Percentiles rank a stretch among this genome's conserved stretches.
These are phyloP conservation scores for Xestia sexstrigata DNA, from an alignment of 2,888 invertebrate genomes.

Conservation along the genomic window DNA sequence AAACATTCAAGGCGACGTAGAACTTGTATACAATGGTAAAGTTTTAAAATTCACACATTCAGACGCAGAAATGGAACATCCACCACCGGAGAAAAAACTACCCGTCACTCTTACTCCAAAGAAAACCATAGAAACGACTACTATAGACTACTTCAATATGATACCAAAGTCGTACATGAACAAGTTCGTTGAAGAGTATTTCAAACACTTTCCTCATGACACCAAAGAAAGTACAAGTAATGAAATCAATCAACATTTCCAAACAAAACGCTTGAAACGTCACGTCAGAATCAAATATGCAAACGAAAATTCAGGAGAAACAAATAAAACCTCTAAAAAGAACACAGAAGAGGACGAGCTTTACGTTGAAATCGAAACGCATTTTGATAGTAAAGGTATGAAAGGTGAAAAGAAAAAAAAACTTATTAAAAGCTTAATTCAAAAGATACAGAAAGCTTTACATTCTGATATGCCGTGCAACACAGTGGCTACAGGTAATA, in stretches of 20 bases:
- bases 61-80: slow-evolving; percentile 23
- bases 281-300: slow-evolving; percentile 78
- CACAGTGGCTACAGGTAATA: not conserved
- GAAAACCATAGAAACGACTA: slow-evolving; percentile 14
- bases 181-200: slow-evolving; percentile 73
- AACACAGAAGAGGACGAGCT: slow-evolving; percentile 81
- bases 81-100: slow-evolving; percentile 12
- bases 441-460: slow-evolving; percentile 85
- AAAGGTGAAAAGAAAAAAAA: slow-evolving; percentile 84
- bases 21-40: slow-evolving; percentile 82
- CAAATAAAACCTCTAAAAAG: slow-evolving; percentile 59
- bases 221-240: slow-evolving; percentile 36
- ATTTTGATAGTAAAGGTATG: slow-evolving; percentile 83
- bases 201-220: slow-evolving; percentile 65
- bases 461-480: slow-evolving; percentile 70
- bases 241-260: slow-evolving; percentile 40
- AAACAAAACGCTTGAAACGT: slow-evolving; percentile 78
- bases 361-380: slow-evolving; percentile 87
- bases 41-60: slow-evolving; percentile 70
- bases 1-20: slow-evolving; percentile 77
- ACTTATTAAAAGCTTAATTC: slow-evolving; percentile 78
- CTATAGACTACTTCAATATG: slow-evolving; percentile 25
- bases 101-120: not conserved
- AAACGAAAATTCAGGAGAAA: slow-evolving; percentile 39
- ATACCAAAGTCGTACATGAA: slow-evolving; percentile 68